phyloP scores from a whole-genome alignment of 92 coral and sea anemone genomes.

The Phenganax marumi region DNA sequence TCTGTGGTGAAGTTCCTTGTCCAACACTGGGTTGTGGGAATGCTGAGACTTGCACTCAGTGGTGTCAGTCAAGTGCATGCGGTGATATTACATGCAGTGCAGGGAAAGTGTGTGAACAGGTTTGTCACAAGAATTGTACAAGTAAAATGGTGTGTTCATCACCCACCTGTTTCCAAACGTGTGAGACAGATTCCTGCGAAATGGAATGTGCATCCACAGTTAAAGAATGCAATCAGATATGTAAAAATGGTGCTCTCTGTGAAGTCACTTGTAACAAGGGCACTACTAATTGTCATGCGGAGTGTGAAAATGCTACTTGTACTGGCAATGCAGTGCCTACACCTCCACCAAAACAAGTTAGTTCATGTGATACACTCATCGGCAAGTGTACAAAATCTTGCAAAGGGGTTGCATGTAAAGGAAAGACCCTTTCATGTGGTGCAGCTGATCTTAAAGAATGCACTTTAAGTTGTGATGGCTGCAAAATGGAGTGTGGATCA shows the following conservation, averaged over 20 bases:
- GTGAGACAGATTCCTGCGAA: background rate
- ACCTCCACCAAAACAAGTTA: background rate
- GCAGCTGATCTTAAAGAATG: background rate
- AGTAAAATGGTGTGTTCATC: background rate
- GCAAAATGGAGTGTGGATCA: background rate
- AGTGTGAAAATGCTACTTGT: background rate
- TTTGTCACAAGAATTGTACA: background rate
- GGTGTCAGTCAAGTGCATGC: background rate
- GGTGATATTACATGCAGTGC: background rate
- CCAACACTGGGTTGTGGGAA: background rate
- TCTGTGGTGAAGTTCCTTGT: too few species aligned
- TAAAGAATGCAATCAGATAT: background rate
- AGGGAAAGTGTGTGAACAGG: background rate
- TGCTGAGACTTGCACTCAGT: background rate
- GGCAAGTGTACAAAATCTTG: background rate
- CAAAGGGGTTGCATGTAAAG: background rate
- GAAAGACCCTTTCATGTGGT: background rate
- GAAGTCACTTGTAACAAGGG: background rate
- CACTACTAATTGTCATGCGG: background rate
- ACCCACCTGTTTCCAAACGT: background rate
- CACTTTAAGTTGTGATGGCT: slow-evolving; percentile 3
- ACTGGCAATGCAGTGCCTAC: background rate
- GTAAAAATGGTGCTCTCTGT: background rate
- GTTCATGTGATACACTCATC: background rate
- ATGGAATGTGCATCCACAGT: background rate